A percentile compares a stretch with the other conserved stretches of the same genome.
Conservation (phyloP, 1,140 invertebrate species). For the Bilobella aurantiaca region DNA sequence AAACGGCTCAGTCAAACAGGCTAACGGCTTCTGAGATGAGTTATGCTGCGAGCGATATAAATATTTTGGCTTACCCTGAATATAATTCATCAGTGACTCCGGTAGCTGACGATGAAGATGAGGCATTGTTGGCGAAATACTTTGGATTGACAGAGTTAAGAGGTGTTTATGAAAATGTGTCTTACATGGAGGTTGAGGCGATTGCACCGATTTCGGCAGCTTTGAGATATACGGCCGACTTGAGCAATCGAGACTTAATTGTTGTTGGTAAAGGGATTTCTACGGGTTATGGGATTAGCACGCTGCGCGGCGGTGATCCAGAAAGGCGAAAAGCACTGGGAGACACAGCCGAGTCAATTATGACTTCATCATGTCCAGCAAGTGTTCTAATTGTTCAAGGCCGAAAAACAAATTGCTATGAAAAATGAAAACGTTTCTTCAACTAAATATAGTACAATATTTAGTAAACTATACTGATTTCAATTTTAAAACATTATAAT, state of each 20-base stretch:
- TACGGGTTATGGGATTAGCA: not conserved
- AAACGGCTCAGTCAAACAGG: not conserved
- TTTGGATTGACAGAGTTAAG: not conserved
- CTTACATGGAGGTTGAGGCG: slow-evolving; percentile 9
- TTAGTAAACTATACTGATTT: too few species aligned
- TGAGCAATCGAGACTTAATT: slow-evolving; percentile 14
- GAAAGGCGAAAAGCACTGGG: slow-evolving; percentile 16
- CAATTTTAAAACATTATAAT: too few species aligned
- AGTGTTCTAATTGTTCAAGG: slow-evolving; percentile 23
- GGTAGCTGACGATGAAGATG: slow-evolving; percentile 1
- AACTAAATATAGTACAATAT: too few species aligned
- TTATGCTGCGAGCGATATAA: not conserved
- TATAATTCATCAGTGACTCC: not conserved
- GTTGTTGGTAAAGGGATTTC: slow-evolving; percentile 4
- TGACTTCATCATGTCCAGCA: slow-evolving; percentile 8
- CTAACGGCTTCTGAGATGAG: not conserved
- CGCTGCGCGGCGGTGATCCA: slow-evolving; percentile 7
- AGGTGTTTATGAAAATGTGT: not conserved
- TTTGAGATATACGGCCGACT: not conserved
- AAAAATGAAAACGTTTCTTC: too few species aligned
- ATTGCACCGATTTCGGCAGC: slow-evolving; percentile 8
- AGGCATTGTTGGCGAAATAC: not conserved
- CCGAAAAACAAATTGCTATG: not conserved
- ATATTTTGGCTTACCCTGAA: not conserved
- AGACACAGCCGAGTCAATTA: slow-evolving; percentile 16